Base-by-base conservation (phyloP, 2,113 vertebrate species). In the Paralichthys olivaceus region DNA sequence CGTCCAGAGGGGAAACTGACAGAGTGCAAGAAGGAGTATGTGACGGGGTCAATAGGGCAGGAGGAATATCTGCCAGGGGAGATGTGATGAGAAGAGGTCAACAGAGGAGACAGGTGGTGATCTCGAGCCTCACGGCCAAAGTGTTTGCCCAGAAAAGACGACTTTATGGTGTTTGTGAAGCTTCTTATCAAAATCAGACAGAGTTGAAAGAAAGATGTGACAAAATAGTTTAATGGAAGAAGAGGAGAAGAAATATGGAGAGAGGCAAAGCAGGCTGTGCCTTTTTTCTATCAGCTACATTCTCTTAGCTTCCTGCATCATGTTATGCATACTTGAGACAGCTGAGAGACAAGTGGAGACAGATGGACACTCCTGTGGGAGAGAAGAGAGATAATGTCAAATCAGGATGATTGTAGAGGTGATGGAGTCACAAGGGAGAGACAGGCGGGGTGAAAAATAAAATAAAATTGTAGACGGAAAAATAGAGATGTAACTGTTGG, bases 341-440 rank as follows among this genome's bases (percentile, higher is more conserved):
- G 61, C 51, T 54, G 45, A 79, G 53, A 74, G 71, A 70, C 11
- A 65, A 77, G 59, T 25, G n/a, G 62, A 70, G 70, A 68, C 59
- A 37, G 55, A 67, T 72, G 72, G 56, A 7, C 19, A 14, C 49
- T 69, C n/a, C 51, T 64, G 25, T 55, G 58, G 28, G 75, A 74
- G 34, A 43, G 32, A 65, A 8, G 69, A 77, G 43, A 54, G 25
- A 26, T 29, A 58, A 73, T 53, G 58, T 84, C 65, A 53, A 53
- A 22, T 53, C 20, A 53, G 43, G 45, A 1, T 19, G 45, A 15
- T 17, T 5, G 15, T 45, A 19, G 45, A 19, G 19, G 23, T 37
- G 65, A 77, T 23, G 34, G 59, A 71, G 43, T 17, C 12, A 40
- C 11, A 23, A 17, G 32, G 65, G 55, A 22, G 28, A 68, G 49